Evolutionary conservation across 2,797 vertebrate genomes (phyloP), one percentile per base, ranked within the genome.

Genomic region (Crenuchus spilurus): DNA sequence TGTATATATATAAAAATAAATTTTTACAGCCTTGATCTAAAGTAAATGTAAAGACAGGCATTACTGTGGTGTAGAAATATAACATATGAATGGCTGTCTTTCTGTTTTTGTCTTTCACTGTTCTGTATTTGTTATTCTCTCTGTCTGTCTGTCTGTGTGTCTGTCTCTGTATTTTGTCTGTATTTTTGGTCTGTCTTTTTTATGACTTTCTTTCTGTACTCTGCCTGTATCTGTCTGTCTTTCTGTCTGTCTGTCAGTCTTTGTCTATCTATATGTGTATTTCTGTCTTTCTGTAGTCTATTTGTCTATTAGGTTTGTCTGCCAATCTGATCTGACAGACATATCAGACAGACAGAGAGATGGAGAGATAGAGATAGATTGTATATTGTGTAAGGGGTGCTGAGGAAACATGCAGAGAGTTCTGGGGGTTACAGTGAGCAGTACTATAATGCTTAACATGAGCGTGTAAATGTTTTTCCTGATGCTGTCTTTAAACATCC

Each of bases 391-490:
- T 69, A 13, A 37, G 4, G 49, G 24, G 7, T 11, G n/a, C 57
- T 48, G 20, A 63, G 14, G 39, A 71, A 64, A 30, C 18, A 16
- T 28, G 42, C 33, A 22, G 52, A 28, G 54, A 20, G 30, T 41
- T 49, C 31, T 35, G 35, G 26, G 52, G 52, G 13, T 31, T 57
- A 24, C 22, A 58, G 52, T 70, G 16, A 30, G n/a, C 7, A 6
- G 66, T 42, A 55, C 51, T 69, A 30, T 37, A 57, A 39, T 62
- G 24, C 28, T 20, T 42, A 51, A 18, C 61, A 57, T 33, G 35
- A 31, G 72, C 24, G 49, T 44, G 24, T 30, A 48, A 48, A 64
- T 16, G 22, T 14, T 66, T 51, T 33, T 44, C 67, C 67, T 70
- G 24, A 58, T 57, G 52, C 4, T 71, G 69, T 41, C n/a, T 46